Percentiles rank a stretch among this genome's conserved stretches.
Evolutionary conservation across 2,113 vertebrate species (phyloP).

Genomic region (Gallinago undulata): DNA sequence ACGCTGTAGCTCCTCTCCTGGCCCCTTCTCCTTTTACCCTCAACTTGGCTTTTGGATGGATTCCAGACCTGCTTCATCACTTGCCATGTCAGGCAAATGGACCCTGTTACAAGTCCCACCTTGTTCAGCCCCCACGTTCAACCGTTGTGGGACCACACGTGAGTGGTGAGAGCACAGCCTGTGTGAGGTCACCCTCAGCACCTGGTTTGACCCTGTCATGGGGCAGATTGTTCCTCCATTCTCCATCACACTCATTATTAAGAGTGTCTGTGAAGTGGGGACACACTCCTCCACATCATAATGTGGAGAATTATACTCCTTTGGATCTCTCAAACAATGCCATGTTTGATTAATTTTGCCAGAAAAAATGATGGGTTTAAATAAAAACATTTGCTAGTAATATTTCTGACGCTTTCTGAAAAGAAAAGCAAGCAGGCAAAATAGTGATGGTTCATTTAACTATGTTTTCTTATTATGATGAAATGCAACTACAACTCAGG

Average conservation of each 20-base stretch:
- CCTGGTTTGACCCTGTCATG: rapidly evolving
- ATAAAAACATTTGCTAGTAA: background rate
- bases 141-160: rapidly evolving
- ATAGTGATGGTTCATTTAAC: background rate
- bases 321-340: background rate
- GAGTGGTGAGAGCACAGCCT: background rate
- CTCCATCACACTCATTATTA: background rate
- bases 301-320: background rate
- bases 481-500: background rate
- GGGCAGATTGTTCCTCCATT: background rate
- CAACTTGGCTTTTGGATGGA: background rate
- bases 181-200: rapidly evolving
- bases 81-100: background rate
- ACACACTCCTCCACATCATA: background rate
- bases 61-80: background rate
- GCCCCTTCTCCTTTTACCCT: background rate
- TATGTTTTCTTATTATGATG: background rate
- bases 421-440: background rate
- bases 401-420: background rate
- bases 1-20: background rate
- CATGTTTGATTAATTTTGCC: background rate
- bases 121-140: background rate
- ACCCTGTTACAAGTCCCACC: background rate
- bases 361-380: background rate
- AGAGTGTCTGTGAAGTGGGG: background rate